Evolutionary conservation across 2,888 invertebrate genomes (phyloP).

Genomic region (Neoaliturus tenellus): DNA sequence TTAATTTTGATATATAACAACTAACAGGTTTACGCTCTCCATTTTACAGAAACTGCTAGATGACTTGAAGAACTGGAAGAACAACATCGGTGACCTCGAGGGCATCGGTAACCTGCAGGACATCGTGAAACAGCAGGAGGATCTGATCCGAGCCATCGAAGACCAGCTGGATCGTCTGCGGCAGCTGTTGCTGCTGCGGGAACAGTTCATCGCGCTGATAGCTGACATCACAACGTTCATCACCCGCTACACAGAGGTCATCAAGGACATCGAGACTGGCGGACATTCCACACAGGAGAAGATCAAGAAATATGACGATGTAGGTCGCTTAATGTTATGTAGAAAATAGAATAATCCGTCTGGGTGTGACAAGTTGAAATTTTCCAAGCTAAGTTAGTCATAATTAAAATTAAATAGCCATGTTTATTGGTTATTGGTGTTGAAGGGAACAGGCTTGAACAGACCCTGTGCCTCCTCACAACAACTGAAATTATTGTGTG

Average conservation of each 20-base stretch:
- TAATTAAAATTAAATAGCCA: no score
- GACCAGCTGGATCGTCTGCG: constrained; percentile 89
- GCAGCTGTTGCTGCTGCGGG: constrained; percentile 86
- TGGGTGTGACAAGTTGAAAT: no score
- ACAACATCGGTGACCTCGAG: constrained; percentile 78
- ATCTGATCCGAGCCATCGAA: constrained; percentile 89
- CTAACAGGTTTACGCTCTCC: no score
- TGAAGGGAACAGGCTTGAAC: no score
- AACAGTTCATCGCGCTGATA: constrained; percentile 91
- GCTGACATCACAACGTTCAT: constrained; percentile 93
- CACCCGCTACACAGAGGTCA: constrained; percentile 89
- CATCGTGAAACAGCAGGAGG: constrained; percentile 85
- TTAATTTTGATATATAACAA: no score
- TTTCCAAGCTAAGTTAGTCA: no score
- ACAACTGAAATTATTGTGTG: no score
- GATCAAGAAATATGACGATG: constrained; percentile 90
- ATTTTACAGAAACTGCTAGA: constrained; percentile 78
- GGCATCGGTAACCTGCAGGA: constrained; percentile 87
- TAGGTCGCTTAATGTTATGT: constrained; percentile 64
- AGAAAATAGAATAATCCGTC: no score
- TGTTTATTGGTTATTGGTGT: no score
- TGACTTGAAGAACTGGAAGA: constrained; percentile 85
- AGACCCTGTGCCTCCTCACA: no score
- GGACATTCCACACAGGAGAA: constrained; percentile 90
- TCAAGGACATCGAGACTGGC: constrained; percentile 89